phyloP scores from a whole-genome alignment of 2,113 vertebrate species.

The Electrona antarctica region DNA sequence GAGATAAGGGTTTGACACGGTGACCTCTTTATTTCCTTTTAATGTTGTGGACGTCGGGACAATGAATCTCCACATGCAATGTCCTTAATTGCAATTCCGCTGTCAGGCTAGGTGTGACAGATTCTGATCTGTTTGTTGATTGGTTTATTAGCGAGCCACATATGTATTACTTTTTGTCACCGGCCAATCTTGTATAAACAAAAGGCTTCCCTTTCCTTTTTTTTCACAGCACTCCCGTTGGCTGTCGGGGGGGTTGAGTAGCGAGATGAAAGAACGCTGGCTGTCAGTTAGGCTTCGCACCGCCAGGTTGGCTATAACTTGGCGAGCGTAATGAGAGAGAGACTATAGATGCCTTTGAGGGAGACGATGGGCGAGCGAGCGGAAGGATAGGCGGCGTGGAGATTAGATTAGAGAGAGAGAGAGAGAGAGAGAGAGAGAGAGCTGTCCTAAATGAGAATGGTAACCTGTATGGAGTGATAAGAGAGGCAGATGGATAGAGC shows the following conservation, averaged over 20 bases:
- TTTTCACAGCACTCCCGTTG: background rate
- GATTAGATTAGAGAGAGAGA: background rate
- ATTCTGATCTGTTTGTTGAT: conserved; percentile 43
- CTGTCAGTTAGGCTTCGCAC: conserved; percentile 16
- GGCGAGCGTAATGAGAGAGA: conserved; percentile 6
- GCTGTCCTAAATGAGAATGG: conserved; percentile 56
- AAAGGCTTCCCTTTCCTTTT: background rate
- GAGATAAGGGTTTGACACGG: too few relatives aligned
- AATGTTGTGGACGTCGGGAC: too few relatives aligned
- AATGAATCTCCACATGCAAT: too few relatives aligned
- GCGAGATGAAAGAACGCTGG: conserved; percentile 43
- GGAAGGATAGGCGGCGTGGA: conserved; percentile 22
- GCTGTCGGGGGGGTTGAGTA: background rate
- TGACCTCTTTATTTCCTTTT: too few relatives aligned
- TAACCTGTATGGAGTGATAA: conserved; percentile 68
- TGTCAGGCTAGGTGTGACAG: background rate
- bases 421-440: conserved; percentile 19
- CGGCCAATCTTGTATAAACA: background rate
- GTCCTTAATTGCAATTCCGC: too few relatives aligned
- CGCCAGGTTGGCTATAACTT: conserved; percentile 34
- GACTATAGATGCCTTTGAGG: conserved; percentile 12
- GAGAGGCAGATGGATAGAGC: conserved; percentile 65
- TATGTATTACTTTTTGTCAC: conserved; percentile 32
- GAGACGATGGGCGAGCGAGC: conserved; percentile 18
- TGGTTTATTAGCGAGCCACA: conserved; percentile 47